Evolutionary conservation across 2,888 invertebrate genomes (phyloP).

Genomic region (Nemurella pictetii): DNA sequence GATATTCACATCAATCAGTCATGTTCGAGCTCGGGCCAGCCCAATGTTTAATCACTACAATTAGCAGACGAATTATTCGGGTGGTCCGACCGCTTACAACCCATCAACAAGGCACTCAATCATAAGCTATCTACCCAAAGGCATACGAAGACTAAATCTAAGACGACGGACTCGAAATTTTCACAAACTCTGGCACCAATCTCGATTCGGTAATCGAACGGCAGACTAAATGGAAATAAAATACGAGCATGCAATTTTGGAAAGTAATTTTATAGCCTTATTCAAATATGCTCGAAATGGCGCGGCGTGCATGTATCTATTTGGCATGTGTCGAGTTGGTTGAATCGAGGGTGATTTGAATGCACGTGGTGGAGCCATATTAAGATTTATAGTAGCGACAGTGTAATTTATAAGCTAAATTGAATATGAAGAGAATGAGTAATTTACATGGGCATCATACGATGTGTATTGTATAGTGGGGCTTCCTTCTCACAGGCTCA

Average conservation of each 20-base stretch:
- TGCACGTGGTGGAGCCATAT: background rate
- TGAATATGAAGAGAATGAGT: background rate
- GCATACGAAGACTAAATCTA: background rate
- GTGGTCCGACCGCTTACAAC: slow-evolving; percentile 53
- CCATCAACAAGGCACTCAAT: slow-evolving; percentile 41
- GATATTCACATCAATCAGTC: slow-evolving; percentile 33
- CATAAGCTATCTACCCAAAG: slow-evolving; percentile 11
- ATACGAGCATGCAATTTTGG: background rate
- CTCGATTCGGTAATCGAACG: background rate
- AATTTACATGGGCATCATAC: background rate
- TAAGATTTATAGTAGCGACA: background rate
- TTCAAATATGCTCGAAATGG: slow-evolving; percentile 15
- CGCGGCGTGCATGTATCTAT: background rate
- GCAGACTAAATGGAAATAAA: background rate
- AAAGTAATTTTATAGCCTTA: background rate
- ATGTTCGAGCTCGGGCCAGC: slow-evolving; percentile 8
- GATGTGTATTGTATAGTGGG: background rate
- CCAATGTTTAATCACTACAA: slow-evolving; percentile 58
- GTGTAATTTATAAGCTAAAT: background rate
- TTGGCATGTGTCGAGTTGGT: background rate
- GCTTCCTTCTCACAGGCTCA: background rate
- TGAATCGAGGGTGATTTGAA: background rate
- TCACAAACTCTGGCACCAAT: background rate
- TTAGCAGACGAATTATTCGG: slow-evolving; percentile 59
- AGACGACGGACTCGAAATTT: background rate